Conservation (phyloP, 2,797 vertebrate genomes). For the Nyctalus aviator region DNA sequence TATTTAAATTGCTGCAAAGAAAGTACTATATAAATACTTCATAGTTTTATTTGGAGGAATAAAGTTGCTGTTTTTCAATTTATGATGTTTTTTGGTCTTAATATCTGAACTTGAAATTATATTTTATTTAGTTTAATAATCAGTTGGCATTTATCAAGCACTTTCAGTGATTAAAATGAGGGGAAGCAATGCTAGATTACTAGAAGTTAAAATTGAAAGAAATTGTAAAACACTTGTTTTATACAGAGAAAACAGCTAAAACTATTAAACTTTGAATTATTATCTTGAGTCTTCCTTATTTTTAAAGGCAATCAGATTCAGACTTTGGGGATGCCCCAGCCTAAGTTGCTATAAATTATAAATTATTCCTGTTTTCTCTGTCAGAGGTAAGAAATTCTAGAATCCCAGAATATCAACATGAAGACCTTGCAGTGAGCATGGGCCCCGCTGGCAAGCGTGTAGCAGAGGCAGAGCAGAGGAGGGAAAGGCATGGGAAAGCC, state of each 20-base stretch:
- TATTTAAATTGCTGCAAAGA: constrained; percentile 44
- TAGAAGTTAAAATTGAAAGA: not conserved
- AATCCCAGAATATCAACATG: not conserved
- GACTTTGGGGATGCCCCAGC: not conserved
- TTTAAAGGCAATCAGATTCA: constrained; percentile 34
- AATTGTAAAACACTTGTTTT: constrained; percentile 12
- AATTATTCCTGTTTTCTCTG: not conserved
- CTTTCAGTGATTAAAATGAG: constrained; percentile 43
- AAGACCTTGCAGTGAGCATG: not conserved
- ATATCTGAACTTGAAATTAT: not conserved
- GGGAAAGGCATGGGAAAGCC: not conserved
- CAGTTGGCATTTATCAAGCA: constrained; percentile 30
- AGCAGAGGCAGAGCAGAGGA: not conserved
- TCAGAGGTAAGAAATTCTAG: constrained; percentile 1
- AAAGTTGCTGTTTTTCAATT: constrained; percentile 54
- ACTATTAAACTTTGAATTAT: constrained; percentile 26
- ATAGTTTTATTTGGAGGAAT: constrained; percentile 47
- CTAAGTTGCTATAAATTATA: not conserved
- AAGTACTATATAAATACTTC: constrained; percentile 46
- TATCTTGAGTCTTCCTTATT: constrained; percentile 22
- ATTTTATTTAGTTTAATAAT: constrained; percentile 53
- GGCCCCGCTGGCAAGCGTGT: not conserved
- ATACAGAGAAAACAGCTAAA: not conserved
- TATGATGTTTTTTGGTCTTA: constrained; percentile 48
- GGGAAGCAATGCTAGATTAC: not conserved